A percentile compares a stretch with the other conserved stretches of the same genome.
Conservation (phyloP, 2,888 invertebrate genomes). For the Strigamia transsilvanica region DNA sequence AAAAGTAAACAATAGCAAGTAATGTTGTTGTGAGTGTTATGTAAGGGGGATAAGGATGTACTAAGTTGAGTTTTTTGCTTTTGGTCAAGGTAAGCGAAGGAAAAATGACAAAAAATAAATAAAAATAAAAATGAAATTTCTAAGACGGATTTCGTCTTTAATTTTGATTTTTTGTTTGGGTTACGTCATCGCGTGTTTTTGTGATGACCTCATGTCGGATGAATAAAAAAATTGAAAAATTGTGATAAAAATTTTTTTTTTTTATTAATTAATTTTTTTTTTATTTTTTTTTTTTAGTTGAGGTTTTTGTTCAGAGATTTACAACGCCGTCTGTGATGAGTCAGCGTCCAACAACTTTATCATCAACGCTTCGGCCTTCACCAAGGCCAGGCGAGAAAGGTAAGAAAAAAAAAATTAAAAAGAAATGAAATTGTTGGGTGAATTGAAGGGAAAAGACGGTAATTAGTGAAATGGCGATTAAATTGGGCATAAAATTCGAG, state of each 20-base stretch:
- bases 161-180: too few species aligned
- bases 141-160: too few species aligned
- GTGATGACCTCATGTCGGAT: not conserved
- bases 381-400: constrained; percentile 38
- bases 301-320: constrained; percentile 33
- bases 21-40: not conserved
- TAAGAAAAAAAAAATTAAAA: not conserved
- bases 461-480: not conserved
- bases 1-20: not conserved
- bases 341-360: constrained; percentile 45
- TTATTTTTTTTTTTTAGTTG: constrained; percentile 18
- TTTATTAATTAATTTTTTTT: not conserved
- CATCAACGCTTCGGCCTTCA: constrained; percentile 36
- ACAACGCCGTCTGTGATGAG: constrained; percentile 33
- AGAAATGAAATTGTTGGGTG: not conserved
- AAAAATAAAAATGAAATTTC: too few species aligned
- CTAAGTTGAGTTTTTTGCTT: not conserved
- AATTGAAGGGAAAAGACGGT: not conserved
- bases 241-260: not conserved
- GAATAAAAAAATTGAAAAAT: not conserved
- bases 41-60: not conserved
- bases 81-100: constrained; percentile 16
- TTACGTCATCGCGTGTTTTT: not conserved
- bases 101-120: too few species aligned
- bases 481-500: not conserved